Base-by-base conservation (phyloP, 92 coral and sea anemone species). In the Porites divaricata region DNA sequence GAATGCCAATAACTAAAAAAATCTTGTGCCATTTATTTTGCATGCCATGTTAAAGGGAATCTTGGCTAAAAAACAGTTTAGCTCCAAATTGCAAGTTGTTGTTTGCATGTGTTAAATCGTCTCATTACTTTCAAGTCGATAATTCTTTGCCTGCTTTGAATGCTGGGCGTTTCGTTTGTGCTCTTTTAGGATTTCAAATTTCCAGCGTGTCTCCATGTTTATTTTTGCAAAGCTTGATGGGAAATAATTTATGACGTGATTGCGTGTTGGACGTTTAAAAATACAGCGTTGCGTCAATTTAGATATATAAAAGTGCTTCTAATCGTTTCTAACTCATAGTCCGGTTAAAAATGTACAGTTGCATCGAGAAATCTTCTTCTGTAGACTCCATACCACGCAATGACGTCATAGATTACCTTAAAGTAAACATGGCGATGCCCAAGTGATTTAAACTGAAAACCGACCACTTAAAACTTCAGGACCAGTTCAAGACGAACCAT, bases 341-440 rank as follows among this genome's bases (percentile, higher is more conserved):
- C 52, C 52, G n/a, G 50, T 13, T 69, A 10, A 69, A 35, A 13
- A 69, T 35, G 74, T 26, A 10, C 50, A 25, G 74, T 69, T 63
- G 25, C 68, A 63, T 20, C 68, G 68, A 63, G 68, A 63, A 63
- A 63, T 63, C 24, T 20, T 63, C 22, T 22, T 63, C 68, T 63
- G 68, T 63, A 63, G 68, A 63, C 68, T 63, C 26, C 68, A n/a
- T 63, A 63, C 74, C 51, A 21, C 21, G 52, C 74, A 69, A 45
- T 69, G 74, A 45, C 74, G 51, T 69, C 74, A 35, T 65, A 28
- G 8, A 26, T 69, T 69, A 69, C 19, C 73, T 2, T 26, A 69
- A 69, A 69, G 50, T 26, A 69, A 69, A 69, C 73, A 69, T 69
- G 73, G 73, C 23, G 35, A 63, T 20, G 59, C 68, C 68, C 68